Percentiles rank a stretch among this genome's conserved stretches.
Conservation (phyloP, 2,797 vertebrate genomes). For the Thaleichthys pacificus region DNA sequence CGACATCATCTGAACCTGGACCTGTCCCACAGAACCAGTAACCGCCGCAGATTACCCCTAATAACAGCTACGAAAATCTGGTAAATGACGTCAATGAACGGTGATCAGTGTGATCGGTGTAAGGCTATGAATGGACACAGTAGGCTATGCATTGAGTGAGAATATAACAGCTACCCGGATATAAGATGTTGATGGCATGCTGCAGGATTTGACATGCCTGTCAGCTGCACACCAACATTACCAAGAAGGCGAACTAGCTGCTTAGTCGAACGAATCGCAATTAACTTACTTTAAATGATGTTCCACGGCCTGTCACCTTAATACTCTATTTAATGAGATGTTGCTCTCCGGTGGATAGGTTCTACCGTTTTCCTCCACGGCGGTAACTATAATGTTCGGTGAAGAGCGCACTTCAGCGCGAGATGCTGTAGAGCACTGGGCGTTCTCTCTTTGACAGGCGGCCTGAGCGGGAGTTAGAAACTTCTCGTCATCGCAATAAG, state of each 20-base stretch:
- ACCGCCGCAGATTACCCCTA: too few relatives aligned
- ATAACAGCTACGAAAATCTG: too few relatives aligned
- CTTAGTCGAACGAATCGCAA: constrained; percentile 38
- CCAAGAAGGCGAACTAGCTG: not conserved
- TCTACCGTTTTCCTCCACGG: constrained; percentile 4
- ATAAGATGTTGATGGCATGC: not conserved
- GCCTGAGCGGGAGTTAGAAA: constrained; percentile 5
- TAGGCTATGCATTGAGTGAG: not conserved
- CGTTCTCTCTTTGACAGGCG: not conserved
- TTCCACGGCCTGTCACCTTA: constrained; percentile 24
- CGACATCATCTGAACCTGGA: too few relatives aligned
- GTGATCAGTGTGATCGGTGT: not conserved
- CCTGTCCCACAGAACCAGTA: too few relatives aligned
- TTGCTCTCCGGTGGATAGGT: constrained; percentile 7
- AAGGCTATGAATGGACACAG: not conserved
- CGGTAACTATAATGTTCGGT: not conserved
- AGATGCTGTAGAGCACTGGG: constrained; percentile 9
- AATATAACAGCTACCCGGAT: constrained; percentile 1
- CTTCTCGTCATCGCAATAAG: not conserved
- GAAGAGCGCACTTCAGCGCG: not conserved
- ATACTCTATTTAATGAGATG: constrained; percentile 26
- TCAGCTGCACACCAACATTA: not conserved
- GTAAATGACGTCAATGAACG: too few relatives aligned
- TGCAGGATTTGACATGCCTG: not conserved
- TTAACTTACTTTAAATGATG: constrained; percentile 40